Base-by-base conservation (phyloP, 2,113 vertebrate species). In the Dipodomys spectabilis region DNA sequence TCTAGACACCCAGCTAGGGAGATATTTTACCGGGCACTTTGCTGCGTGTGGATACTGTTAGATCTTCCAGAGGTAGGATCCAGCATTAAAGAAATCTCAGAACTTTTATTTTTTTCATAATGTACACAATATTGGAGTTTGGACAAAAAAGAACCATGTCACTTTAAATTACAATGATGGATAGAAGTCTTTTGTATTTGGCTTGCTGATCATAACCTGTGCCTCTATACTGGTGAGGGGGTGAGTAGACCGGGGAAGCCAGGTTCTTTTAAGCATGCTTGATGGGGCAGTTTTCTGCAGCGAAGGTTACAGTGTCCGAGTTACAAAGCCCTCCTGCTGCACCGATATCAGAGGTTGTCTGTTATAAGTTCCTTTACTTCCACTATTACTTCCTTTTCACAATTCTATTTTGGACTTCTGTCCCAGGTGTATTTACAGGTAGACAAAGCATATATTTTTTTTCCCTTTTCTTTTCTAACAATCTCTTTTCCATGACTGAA, bases 281-380 rank as follows among this genome's bases (percentile, higher is more conserved):
- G 74, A 69, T 85, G 13, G 2, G 90, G 67, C 79, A 69, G 78
- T 94, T 88, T 95, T 95, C 93, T 94, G 88, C 67, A 86, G 96
- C 65, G 88, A 93, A 94, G 93, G 96, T 95, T 93, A 95, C 2
- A 95, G 93, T 82, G 90, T 91, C 9, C 12, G n/a, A 85, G 73
- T 90, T 91, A 94, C 94, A 97, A 96, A 97, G 95, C 87, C 92
- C 94, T 93, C 97, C 96, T 72, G 92, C 96, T 45, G 94, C 62
- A n/a, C 62, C 49, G 92, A 67, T 95, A 85, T 87, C 96, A 95
- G 90, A 93, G 96, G 94, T 95, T 91, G 86, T 84, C 94, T 94
- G 90, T 90, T 90, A 84, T 87, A 95, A 96, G 96, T 95, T 92
- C 88, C 94, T 96, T 94, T 88, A 94, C 93, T 94, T 95, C 49